Percentiles rank a stretch among this genome's conserved stretches.
These are phyloP conservation scores for Gymnopithys bicolor DNA, from an alignment of 2,797 vertebrate species.

Conservation along the genomic window DNA sequence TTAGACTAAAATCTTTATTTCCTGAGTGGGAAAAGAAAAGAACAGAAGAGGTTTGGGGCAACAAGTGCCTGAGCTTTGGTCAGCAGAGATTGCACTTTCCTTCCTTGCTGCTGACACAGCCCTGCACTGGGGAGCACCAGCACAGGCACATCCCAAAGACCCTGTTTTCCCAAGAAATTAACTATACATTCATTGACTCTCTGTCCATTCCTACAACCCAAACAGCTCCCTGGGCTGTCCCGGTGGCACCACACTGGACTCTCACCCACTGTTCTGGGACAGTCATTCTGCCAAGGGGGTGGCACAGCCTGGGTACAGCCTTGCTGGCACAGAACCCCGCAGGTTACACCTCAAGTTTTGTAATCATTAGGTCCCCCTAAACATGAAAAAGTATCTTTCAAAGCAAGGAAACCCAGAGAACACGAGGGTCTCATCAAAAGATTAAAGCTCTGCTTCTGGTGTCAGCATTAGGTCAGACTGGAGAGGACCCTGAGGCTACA, in stretches of 20 bases:
- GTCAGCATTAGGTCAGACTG: not conserved
- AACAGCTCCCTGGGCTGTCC: not conserved
- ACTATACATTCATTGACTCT: not conserved
- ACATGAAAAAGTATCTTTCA: not conserved
- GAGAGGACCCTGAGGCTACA: not conserved
- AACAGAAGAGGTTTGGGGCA: not conserved
- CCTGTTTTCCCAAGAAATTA: not conserved
- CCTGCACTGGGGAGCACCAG: not conserved
- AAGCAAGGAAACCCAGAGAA: not conserved
- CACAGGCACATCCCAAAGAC: not conserved
- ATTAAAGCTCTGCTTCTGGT: not conserved
- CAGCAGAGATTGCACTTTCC: not conserved
- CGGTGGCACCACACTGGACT: not conserved
- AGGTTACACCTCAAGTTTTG: not conserved
- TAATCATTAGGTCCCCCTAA: not conserved
- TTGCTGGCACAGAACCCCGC: not conserved
- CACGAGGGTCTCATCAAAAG: not conserved
- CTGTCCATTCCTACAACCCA: not conserved
- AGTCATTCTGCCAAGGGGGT: not conserved
- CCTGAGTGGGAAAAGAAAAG: not conserved
- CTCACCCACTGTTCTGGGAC: not conserved
- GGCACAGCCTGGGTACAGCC: not conserved
- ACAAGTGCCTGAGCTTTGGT: fast-evolving
- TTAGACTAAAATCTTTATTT: not conserved
- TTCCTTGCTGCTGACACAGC: not conserved